Percentiles rank a stretch among this genome's conserved stretches.
phyloP scores from a whole-genome alignment of 2,888 invertebrate species.

The Cataglyphis cursor region DNA sequence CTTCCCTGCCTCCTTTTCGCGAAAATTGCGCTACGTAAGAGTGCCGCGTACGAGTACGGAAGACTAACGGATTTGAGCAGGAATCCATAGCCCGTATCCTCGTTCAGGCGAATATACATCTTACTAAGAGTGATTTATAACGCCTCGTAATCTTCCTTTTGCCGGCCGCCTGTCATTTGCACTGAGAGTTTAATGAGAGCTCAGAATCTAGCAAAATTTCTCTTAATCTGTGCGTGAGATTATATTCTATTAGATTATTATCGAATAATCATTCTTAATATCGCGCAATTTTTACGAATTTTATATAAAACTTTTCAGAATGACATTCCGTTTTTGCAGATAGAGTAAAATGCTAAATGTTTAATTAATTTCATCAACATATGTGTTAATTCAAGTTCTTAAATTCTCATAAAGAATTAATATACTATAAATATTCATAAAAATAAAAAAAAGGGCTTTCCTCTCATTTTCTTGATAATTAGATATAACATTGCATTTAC shows the following conservation, averaged over 20 bases:
- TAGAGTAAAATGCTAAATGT: neutral
- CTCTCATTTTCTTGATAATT: neutral
- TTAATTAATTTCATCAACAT: neutral
- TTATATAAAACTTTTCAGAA: neutral
- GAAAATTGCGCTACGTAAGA: slow-evolving; percentile 68
- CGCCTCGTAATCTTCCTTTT: slow-evolving; percentile 49
- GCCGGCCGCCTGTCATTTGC: slow-evolving; percentile 51
- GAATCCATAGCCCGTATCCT: slow-evolving; percentile 47
- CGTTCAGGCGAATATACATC: slow-evolving; percentile 33
- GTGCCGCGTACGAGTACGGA: slow-evolving; percentile 36
- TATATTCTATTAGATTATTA: neutral
- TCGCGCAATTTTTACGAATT: neutral
- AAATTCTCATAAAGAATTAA: neutral
- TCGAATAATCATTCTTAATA: neutral
- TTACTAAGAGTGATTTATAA: slow-evolving; percentile 50
- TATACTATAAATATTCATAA: neutral
- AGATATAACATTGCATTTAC: neutral
- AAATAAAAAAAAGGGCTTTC: neutral
- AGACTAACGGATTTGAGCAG: slow-evolving; percentile 67
- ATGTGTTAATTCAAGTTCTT: neutral
- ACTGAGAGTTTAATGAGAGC: slow-evolving; percentile 42
- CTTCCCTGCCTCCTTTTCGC: slow-evolving; percentile 28
- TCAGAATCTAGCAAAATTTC: neutral
- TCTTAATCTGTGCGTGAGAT: neutral
- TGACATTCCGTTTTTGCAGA: neutral